Percentiles rank a stretch among this genome's conserved stretches.
These are phyloP conservation scores for Perizoma affinitatum DNA, from an alignment of 2,888 invertebrate genomes.

Conservation along the genomic window DNA sequence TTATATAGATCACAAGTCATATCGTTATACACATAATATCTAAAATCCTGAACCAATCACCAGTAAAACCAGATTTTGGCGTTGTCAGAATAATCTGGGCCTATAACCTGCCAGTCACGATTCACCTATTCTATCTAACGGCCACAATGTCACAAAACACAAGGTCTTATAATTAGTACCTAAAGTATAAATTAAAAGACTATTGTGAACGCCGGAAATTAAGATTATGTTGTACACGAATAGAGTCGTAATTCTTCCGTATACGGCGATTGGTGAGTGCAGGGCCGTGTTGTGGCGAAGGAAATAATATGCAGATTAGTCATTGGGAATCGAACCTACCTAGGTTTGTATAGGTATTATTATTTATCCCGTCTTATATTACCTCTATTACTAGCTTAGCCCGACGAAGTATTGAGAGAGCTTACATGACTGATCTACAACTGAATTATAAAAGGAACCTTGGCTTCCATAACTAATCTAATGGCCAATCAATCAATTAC, in stretches of 20 bases:
- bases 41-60: too few relatives aligned
- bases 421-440: too few relatives aligned
- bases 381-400: not conserved
- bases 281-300: slow-evolving; percentile 12
- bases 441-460: too few relatives aligned
- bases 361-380: not conserved
- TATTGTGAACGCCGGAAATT: slow-evolving; percentile 36
- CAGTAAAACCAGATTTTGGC: too few relatives aligned
- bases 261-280: slow-evolving; percentile 11
- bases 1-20: too few relatives aligned
- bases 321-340: not conserved
- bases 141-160: slow-evolving; percentile 34
- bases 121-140: slow-evolving; percentile 4
- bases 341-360: not conserved
- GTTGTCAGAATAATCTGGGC: slow-evolving; percentile 1
- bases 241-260: slow-evolving; percentile 30
- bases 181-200: slow-evolving; percentile 31
- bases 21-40: too few relatives aligned
- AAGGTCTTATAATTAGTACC: slow-evolving; percentile 33
- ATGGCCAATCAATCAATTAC: too few relatives aligned
- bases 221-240: slow-evolving; percentile 10
- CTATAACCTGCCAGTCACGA: slow-evolving; percentile 40
- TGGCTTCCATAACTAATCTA: too few relatives aligned
- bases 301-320: slow-evolving; percentile 11
- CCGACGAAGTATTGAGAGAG: too few relatives aligned